phyloP scores from a whole-genome alignment of 2,797 vertebrate species.

The Diceros bicornis region DNA sequence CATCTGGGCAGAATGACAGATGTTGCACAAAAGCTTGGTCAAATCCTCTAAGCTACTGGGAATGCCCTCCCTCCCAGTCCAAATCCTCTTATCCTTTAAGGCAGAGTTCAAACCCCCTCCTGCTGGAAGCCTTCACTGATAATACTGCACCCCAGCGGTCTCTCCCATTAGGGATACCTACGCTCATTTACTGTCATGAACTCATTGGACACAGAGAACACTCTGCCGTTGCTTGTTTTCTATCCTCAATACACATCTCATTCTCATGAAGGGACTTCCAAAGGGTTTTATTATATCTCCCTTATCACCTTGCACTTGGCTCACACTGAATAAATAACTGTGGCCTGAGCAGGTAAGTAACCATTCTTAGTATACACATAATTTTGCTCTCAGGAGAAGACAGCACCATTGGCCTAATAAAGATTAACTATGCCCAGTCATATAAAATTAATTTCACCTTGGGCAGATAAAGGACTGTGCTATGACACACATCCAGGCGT shows the following conservation, averaged over 20 bases:
- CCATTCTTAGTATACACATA: neutral
- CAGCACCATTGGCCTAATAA: neutral
- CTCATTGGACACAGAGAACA: neutral
- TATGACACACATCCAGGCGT: neutral
- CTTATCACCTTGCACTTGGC: neutral
- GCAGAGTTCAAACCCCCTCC: neutral
- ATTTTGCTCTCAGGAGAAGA: slow-evolving; percentile 34
- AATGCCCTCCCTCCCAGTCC: neutral
- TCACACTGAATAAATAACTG: neutral
- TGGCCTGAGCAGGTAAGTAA: neutral
- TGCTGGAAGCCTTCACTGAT: neutral
- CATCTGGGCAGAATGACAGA: neutral
- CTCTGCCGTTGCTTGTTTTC: neutral
- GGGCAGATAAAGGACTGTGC: slow-evolving; percentile 9
- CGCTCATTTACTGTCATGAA: neutral
- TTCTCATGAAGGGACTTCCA: neutral
- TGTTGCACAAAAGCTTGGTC: neutral
- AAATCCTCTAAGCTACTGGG: slow-evolving; percentile 49
- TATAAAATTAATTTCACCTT: slow-evolving; percentile 16
- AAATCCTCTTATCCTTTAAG: slow-evolving; percentile 57
- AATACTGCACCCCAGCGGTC: neutral
- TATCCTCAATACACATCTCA: neutral
- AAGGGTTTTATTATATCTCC: neutral
- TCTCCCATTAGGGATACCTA: neutral
- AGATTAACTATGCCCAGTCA: slow-evolving; percentile 12